Base-by-base conservation (phyloP, 2,888 invertebrate genomes). In the Lamellibrachia columna region DNA sequence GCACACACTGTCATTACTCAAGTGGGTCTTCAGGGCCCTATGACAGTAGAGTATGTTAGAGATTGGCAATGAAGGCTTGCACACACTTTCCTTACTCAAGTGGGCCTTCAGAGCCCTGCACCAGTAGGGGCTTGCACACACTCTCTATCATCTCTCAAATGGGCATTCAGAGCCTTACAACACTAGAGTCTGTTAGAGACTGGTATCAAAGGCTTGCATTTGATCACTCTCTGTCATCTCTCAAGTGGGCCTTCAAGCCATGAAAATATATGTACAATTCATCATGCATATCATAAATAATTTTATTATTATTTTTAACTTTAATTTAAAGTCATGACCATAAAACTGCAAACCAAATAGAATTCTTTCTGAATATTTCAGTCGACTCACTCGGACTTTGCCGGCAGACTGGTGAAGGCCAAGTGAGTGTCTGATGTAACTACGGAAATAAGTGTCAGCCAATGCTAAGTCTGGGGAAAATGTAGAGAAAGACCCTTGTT, bases 1-100 rank as follows among this genome's bases (percentile, higher is more conserved):
- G 98, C 0, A 99, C 98, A 96, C 99, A 99, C 96, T 98, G 96
- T 99, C 99, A 58, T 98, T 97, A 0, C 97, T 97, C 94, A 99
- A 97, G 22, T 99, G 99, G 0, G 99, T 98, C 96, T 98, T 98
- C 90, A 99, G 96, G 2, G 99, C 99, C 93, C 97, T 97, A 94
- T 28, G 94, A 94, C 93, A 93, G 55, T 53, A 22, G 4, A 28
- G 11, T 15, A 75, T 97, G 96, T 99, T 99, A 9, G 98, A 98
- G 0, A 75, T 98, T 98, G 0, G 99, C 99, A 1, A 99, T 98
- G 92, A 99, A 97, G 0, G 99, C 99, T 28, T 99, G 98, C 0
- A 99, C 98, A 96, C 99, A 99, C 96, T 98, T 98, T 7, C 99
- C 60, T 98, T 97, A 0, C 97, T 97, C 94, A 99, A 97, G 22